These are phyloP conservation scores for Saccopteryx leptura DNA, from an alignment of 2,113 vertebrate genomes.

Conservation along the genomic window DNA sequence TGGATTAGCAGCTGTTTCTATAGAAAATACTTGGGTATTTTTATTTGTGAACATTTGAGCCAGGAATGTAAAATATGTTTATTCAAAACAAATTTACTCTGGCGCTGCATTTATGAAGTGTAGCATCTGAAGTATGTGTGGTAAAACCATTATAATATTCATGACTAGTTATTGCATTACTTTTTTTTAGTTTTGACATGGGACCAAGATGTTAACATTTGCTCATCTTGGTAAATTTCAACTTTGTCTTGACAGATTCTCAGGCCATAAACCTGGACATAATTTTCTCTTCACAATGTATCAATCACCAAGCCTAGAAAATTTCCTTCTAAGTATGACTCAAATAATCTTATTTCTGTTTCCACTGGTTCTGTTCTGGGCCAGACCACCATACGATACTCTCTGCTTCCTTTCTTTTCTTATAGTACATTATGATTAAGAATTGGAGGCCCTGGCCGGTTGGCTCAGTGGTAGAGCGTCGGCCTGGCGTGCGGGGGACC, in stretches of 20 bases:
- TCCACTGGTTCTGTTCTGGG: background rate
- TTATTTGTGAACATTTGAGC: background rate
- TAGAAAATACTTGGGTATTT: background rate
- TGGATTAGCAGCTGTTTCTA: background rate
- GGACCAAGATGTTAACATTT: background rate
- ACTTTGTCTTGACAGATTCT: background rate
- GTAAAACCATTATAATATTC: background rate
- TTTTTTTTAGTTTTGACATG: background rate
- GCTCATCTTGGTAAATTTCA: background rate
- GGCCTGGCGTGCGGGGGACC: too few relatives aligned
- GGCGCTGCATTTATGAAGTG: background rate
- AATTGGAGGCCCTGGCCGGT: too few relatives aligned
- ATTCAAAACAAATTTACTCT: background rate
- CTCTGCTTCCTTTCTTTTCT: background rate
- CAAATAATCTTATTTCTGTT: background rate
- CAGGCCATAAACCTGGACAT: background rate
- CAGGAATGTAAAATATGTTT: background rate
- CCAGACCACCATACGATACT: accelerated
- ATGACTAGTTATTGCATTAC: background rate
- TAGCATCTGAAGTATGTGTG: background rate
- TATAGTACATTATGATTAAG: background rate
- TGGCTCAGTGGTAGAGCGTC: too few relatives aligned
- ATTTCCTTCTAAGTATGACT: background rate
- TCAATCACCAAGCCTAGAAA: background rate
- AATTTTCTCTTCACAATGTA: background rate